Conservation (phyloP, 1,140 invertebrate genomes). For the Drosophila oshimai region DNA sequence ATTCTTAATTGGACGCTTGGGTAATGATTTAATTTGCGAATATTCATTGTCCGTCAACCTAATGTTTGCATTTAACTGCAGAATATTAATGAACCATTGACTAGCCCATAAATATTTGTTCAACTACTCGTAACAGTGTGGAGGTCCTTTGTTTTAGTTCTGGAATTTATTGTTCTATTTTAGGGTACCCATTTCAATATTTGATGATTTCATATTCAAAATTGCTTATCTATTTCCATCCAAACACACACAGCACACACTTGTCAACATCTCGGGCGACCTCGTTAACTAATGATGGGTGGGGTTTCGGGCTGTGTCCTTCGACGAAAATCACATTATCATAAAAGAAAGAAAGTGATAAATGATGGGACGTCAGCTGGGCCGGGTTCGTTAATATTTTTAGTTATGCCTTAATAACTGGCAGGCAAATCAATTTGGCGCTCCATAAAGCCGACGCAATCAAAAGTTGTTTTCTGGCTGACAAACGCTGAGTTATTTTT, state of each 20-base stretch:
- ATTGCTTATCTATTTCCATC: conserved; percentile 39
- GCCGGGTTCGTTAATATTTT: conserved; percentile 70
- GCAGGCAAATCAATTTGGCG: conserved; percentile 73
- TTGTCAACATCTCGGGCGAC: conserved; percentile 48
- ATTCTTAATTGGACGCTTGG: conserved; percentile 38
- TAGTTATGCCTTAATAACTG: conserved; percentile 74
- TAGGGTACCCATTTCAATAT: background rate
- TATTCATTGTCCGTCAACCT: background rate
- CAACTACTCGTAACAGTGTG: background rate
- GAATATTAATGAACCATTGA: background rate
- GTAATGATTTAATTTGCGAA: conserved; percentile 1
- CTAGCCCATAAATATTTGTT: background rate
- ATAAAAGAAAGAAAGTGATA: conserved; percentile 66
- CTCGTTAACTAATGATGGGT: conserved; percentile 46
- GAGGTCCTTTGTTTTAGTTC: conserved; percentile 1
- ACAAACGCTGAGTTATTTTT: conserved; percentile 53
- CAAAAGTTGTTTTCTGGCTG: conserved; percentile 29
- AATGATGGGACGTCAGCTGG: conserved; percentile 67
- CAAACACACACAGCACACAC: conserved; percentile 27
- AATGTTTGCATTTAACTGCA: background rate
- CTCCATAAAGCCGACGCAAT: conserved; percentile 58
- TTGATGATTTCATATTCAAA: conserved; percentile 33
- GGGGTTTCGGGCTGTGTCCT: conserved; percentile 25
- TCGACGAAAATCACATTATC: conserved; percentile 58
- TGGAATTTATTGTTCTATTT: conserved; percentile 4